Base-by-base conservation (phyloP, 2,888 invertebrate species). In the Cacoxenus indagator region DNA sequence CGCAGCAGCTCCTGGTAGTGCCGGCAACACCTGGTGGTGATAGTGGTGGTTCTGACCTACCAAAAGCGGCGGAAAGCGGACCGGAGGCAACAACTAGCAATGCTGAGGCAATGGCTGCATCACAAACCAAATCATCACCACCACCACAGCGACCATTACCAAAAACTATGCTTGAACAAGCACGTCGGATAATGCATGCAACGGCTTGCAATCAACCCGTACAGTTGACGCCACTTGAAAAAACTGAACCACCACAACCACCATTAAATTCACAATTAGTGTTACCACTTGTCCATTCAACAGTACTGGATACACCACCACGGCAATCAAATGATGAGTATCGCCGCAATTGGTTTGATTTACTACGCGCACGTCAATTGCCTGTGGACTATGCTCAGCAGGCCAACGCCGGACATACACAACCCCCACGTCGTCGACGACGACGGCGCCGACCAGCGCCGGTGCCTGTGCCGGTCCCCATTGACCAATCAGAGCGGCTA, bases 261-360 rank as follows among this genome's bases (percentile, higher is more conserved):
- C 37, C 8, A 37, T 37, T 37, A 37, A 37, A 8, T 14, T 11
- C 8, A 11, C 9, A 37, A 37, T 14, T 11, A 37, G 2, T 37
- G 5, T 14, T 11, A 37, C 37, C 37, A 14, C 5, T 37, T 8
- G 14, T 37, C 37, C 8, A 37, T 14, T 37, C 37, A 37, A 11
- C 37, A 0, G 37, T 37, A 0, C 8, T 37, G 37, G 37, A 22
- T n/a, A 43, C 48, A 2, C 14, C 51, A 14, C 48, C 62, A 43
- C 31, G 64, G 14, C 48, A 27, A 45, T n/a, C 5, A 5, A 14
- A 69, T 27, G 68, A 67, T 31, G 75, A 71, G 54, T 74, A 74
- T 61, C 74, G 74, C n/a, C 73, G 57, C 57, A 70, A 78, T 67
- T 78, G 78, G 78, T 75, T 68, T 70, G 73, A 72, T 24, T 72